Evolutionary conservation across 2,888 invertebrate genomes (phyloP).

Genomic region (Lasioglossum lativentre): DNA sequence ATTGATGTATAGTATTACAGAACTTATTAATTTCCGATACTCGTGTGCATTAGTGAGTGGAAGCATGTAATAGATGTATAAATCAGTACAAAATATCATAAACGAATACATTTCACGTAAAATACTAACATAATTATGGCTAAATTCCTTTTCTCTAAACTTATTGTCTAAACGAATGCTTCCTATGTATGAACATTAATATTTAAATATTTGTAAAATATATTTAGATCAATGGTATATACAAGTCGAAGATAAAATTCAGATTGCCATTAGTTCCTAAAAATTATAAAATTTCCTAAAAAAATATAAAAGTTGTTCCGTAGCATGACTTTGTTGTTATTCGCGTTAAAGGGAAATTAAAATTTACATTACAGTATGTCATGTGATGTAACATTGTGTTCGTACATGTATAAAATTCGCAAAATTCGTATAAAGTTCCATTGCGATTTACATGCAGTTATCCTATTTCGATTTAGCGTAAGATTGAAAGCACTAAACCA

Average conservation of each 20-base stretch:
- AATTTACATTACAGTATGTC: conserved; percentile 4
- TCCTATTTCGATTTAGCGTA: background rate
- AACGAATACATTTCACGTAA: conserved; percentile 44
- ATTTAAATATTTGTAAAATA: conserved; percentile 34
- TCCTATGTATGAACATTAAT: background rate
- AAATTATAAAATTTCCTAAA: conserved; percentile 4
- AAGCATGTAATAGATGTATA: conserved; percentile 41
- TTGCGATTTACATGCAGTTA: conserved; percentile 27
- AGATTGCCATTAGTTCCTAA: conserved; percentile 38
- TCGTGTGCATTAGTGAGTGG: conserved; percentile 34
- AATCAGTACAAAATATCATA: conserved; percentile 29
- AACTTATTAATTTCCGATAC: background rate
- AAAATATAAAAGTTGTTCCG: conserved; percentile 25
- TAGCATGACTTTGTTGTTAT: background rate
- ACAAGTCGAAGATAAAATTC: conserved; percentile 38
- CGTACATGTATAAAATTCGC: conserved; percentile 40
- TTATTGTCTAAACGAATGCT: background rate
- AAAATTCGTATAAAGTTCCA: conserved; percentile 27
- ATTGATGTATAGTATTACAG: background rate
- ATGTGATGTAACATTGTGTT: background rate
- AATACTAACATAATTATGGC: conserved; percentile 29
- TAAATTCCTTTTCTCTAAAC: conserved; percentile 1
- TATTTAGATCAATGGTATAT: conserved; percentile 41
- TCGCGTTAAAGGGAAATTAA: conserved; percentile 14
- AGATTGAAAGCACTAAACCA: background rate